phyloP scores from a whole-genome alignment of 2,888 invertebrate species.

The Drosophila dives region DNA sequence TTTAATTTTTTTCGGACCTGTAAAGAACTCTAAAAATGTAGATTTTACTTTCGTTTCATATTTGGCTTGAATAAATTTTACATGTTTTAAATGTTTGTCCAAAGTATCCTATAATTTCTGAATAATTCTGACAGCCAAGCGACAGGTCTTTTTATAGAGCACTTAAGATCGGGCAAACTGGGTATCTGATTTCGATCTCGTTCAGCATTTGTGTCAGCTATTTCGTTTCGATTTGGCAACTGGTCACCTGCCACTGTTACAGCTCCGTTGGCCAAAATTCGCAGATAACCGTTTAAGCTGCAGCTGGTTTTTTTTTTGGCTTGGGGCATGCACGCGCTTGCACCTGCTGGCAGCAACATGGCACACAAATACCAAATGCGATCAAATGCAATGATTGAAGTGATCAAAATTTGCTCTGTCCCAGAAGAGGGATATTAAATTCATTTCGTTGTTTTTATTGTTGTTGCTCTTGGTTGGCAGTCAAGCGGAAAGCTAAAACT shows the following conservation, averaged over 20 bases:
- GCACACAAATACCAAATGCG: constrained; percentile 3
- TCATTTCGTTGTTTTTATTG: constrained; percentile 27
- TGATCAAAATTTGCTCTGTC: constrained; percentile 13
- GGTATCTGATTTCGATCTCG: constrained; percentile 5
- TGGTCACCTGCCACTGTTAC: constrained; percentile 28
- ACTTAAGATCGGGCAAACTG: neutral
- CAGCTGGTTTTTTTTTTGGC: constrained; percentile 12
- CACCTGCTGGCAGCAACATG: neutral
- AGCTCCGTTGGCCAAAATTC: constrained; percentile 5
- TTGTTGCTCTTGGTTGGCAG: constrained; percentile 44
- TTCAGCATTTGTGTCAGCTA: constrained; percentile 1
- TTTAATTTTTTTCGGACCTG: neutral
- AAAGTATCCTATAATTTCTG: neutral
- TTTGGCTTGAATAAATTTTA: neutral
- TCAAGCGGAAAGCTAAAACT: constrained; percentile 63
- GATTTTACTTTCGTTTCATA: too few species aligned
- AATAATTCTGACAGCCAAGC: neutral
- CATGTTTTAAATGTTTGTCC: neutral
- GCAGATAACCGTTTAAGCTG: constrained; percentile 7
- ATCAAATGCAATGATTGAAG: constrained; percentile 9
- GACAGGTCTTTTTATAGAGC: neutral
- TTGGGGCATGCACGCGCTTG: neutral
- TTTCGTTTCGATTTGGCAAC: constrained; percentile 12
- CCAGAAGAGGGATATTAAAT: constrained; percentile 50
- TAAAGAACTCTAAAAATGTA: neutral